These are phyloP conservation scores for Silurus meridionalis DNA, from an alignment of 2,113 vertebrate species.

Conservation along the genomic window DNA sequence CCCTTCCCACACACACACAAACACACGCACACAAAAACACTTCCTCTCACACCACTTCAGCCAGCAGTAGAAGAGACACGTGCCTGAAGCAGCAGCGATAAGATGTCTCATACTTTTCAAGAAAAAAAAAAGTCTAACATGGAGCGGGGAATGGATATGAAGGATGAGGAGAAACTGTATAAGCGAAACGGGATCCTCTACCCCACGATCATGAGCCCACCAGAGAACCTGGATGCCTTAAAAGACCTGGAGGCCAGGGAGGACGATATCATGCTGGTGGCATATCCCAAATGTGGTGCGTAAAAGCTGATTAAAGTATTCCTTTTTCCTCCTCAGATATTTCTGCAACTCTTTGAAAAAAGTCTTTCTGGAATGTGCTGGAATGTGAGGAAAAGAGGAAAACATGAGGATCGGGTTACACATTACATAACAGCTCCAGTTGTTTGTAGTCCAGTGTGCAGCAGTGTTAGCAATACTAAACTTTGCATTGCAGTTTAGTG, in stretches of 20 bases:
- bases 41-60: neutral
- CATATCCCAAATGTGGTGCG: slow-evolving; percentile 76
- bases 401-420: slow-evolving; percentile 18
- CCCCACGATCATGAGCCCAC: slow-evolving; percentile 59
- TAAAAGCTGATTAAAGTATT: neutral
- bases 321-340: neutral
- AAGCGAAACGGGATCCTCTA: slow-evolving; percentile 66
- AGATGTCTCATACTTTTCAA: neutral
- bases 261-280: slow-evolving; percentile 67
- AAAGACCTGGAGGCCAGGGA: slow-evolving; percentile 66
- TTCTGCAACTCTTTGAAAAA: neutral
- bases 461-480: neutral
- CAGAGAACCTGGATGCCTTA: slow-evolving; percentile 67
- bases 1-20: slow-evolving; percentile 4
- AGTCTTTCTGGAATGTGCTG: neutral
- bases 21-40: neutral
- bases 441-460: neutral
- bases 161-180: slow-evolving; percentile 64
- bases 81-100: neutral
- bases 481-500: too few species aligned
- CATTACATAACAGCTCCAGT: neutral
- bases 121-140: neutral
- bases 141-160: slow-evolving; percentile 27
- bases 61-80: neutral
- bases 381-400: neutral